Conservation (phyloP, 64 coral and sea anemone genomes). For the Porites lutea region DNA sequence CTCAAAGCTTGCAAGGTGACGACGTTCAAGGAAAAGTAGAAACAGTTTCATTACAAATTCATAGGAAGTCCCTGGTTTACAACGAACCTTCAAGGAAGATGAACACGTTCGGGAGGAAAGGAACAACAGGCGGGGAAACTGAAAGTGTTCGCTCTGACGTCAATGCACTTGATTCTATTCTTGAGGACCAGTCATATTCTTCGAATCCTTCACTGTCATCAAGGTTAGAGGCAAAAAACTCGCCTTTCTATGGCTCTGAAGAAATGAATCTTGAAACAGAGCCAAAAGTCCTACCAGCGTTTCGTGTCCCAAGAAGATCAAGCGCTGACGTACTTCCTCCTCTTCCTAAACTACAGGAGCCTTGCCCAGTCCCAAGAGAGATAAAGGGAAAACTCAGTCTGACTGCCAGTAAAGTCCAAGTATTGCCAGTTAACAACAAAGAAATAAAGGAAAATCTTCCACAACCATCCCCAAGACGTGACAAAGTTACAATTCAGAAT, state of each 20-base stretch:
- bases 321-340: not conserved
- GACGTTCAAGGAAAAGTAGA: not conserved
- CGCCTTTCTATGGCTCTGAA: conserved; percentile 18
- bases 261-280: not conserved
- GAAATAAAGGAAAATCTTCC: not conserved
- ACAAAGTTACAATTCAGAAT: not conserved
- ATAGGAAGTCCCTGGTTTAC: not conserved
- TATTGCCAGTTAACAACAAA: too few relatives aligned
- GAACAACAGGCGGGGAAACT: not conserved
- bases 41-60: conserved; percentile 27
- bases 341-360: not conserved
- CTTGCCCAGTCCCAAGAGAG: not conserved
- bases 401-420: not conserved
- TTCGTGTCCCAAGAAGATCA: not conserved
- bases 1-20: not conserved
- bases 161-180: not conserved
- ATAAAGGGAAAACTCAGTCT: not conserved
- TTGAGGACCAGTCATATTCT: not conserved
- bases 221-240: not conserved
- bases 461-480: not conserved
- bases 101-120: conserved; percentile 39
- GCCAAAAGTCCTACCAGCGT: not conserved
- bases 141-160: not conserved
- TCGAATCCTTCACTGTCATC: not conserved
- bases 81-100: not conserved